Evolutionary conservation across 1,140 invertebrate genomes (phyloP).

Genomic region (Aricia agestis): DNA sequence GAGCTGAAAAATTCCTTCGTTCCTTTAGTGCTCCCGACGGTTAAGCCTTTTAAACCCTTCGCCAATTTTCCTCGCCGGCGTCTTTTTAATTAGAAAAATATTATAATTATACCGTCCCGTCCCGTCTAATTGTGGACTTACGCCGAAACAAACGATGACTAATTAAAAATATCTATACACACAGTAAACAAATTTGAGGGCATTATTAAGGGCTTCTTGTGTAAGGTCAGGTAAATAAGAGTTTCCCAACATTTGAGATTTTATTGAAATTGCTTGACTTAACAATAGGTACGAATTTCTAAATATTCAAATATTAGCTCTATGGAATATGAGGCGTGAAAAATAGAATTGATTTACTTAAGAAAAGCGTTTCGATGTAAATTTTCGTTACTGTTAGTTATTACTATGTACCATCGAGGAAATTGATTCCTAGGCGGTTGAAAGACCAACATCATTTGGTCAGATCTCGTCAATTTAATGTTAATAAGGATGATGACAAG

Average conservation of each 20-base stretch:
- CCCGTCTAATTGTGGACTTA: not conserved
- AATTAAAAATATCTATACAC: not conserved
- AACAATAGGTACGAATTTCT: too few species aligned
- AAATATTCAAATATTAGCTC: too few species aligned
- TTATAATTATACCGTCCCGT: not conserved
- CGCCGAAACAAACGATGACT: not conserved
- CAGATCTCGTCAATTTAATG: too few species aligned
- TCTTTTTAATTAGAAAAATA: not conserved
- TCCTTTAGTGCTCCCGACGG: not conserved
- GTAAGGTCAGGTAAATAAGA: too few species aligned
- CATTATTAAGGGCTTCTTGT: too few species aligned
- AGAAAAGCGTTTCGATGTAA: not conserved
- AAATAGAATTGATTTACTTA: not conserved
- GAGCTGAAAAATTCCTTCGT: slow-evolving; percentile 18
- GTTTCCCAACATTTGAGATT: too few species aligned
- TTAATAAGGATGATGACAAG: too few species aligned
- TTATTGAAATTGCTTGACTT: too few species aligned
- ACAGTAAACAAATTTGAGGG: too few species aligned
- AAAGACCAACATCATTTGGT: too few species aligned
- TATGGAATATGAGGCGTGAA: too few species aligned
- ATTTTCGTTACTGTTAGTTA: not conserved
- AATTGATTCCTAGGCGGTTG: too few species aligned
- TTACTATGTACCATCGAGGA: not conserved
- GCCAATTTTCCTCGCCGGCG: not conserved
- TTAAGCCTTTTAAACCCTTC: not conserved